These are phyloP conservation scores for Paradoxurus hermaphroditus DNA, from an alignment of 2,113 vertebrate species.

Conservation along the genomic window DNA sequence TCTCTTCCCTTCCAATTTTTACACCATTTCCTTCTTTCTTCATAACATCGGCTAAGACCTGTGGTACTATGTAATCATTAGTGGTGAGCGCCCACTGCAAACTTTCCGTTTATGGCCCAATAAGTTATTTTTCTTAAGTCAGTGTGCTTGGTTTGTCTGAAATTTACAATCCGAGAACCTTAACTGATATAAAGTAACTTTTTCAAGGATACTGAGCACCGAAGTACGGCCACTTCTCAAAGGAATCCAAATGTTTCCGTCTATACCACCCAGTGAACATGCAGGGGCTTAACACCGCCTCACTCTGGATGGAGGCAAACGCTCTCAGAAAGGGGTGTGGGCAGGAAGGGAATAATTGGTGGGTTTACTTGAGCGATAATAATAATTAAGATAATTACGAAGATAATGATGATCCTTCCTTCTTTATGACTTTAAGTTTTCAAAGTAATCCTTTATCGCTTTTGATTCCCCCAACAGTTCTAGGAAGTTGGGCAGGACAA, in stretches of 20 bases:
- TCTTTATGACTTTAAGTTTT: background rate
- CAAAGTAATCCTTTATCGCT: background rate
- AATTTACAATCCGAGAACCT: background rate
- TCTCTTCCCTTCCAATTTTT: background rate
- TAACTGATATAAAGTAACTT: background rate
- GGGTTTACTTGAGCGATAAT: background rate
- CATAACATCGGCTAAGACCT: background rate
- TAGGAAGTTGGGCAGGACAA: background rate
- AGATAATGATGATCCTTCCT: background rate
- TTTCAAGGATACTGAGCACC: background rate
- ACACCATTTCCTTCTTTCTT: background rate
- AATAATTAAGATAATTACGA: constrained; percentile 25
- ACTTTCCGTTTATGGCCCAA: background rate
- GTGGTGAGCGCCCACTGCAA: background rate
- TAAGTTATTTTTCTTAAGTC: constrained; percentile 9
- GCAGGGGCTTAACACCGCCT: background rate
- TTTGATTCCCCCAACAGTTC: background rate
- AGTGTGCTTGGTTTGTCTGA: background rate
- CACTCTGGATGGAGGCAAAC: constrained; percentile 9
- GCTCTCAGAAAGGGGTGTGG: background rate
- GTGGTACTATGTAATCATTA: background rate
- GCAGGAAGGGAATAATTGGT: constrained; percentile 24
- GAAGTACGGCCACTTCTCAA: background rate
- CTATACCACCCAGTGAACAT: background rate
- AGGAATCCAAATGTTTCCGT: background rate